A percentile compares a stretch with the other conserved stretches of the same genome.
These are phyloP conservation scores for Perdix hodgsoniae DNA, from an alignment of 2,797 vertebrate species.

Conservation along the genomic window DNA sequence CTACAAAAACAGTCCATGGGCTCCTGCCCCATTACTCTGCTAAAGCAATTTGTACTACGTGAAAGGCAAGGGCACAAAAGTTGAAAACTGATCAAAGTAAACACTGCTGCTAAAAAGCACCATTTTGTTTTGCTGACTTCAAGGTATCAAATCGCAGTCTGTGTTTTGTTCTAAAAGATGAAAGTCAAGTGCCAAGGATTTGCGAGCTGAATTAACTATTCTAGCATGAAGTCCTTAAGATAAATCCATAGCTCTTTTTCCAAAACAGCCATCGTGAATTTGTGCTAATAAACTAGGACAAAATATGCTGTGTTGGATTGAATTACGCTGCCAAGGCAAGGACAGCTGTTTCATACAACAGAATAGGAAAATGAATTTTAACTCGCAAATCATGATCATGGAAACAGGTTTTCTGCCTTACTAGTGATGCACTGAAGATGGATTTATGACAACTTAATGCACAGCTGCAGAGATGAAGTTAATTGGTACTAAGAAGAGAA, in stretches of 20 bases:
- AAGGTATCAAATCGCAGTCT: constrained; percentile 69
- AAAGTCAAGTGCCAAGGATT: constrained; percentile 67
- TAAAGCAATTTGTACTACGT: constrained; percentile 82
- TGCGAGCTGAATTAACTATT: constrained; percentile 69
- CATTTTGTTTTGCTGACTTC: constrained; percentile 74
- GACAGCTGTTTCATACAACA: constrained; percentile 75
- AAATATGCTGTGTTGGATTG: constrained; percentile 62
- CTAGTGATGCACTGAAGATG: not conserved
- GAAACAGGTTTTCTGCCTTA: constrained; percentile 43
- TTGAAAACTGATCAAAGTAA: constrained; percentile 84
- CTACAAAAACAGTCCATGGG: constrained; percentile 82
- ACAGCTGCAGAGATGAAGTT: not conserved
- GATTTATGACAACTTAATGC: constrained; percentile 6
- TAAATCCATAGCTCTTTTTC: constrained; percentile 73
- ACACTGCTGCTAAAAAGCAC: constrained; percentile 65
- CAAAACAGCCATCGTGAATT: constrained; percentile 79
- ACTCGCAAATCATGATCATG: not conserved
- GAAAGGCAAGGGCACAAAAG: constrained; percentile 79
- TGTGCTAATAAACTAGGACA: constrained; percentile 60
- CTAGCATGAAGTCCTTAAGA: constrained; percentile 51
- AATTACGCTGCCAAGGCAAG: constrained; percentile 69
- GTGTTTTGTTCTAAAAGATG: constrained; percentile 74
- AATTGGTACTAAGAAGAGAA: not conserved
- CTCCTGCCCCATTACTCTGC: constrained; percentile 75
- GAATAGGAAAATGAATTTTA: constrained; percentile 20